Percentiles rank a stretch among this genome's conserved stretches.
phyloP scores from a whole-genome alignment of 2,113 vertebrate genomes.

The Formicarius rufipectus region DNA sequence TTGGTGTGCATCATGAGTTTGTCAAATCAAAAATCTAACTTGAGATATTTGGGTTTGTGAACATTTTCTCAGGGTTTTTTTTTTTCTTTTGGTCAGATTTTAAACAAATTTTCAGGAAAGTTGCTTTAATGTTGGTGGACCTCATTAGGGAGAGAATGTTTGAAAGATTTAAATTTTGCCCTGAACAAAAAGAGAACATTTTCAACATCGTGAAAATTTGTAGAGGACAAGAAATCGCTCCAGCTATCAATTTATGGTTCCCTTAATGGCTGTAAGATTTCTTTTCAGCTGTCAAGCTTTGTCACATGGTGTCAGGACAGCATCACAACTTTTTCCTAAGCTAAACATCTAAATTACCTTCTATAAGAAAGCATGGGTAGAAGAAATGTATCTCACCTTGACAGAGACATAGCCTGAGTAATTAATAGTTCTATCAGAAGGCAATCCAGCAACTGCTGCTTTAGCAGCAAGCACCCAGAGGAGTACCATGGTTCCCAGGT shows the following conservation, averaged over 20 bases:
- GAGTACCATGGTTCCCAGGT: background rate
- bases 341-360: background rate
- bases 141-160: background rate
- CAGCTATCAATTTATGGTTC: background rate
- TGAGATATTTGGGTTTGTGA: accelerated
- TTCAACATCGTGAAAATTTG: background rate
- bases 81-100: background rate
- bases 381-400: background rate
- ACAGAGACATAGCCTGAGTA: background rate
- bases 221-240: background rate
- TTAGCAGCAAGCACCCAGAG: background rate
- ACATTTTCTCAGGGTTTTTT: background rate
- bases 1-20: background rate
- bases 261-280: background rate
- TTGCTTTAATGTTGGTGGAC: background rate
- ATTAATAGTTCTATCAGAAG: background rate
- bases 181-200: background rate
- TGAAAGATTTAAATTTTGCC: background rate
- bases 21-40: background rate
- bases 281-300: background rate
- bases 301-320: background rate
- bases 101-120: background rate
- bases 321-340: background rate
- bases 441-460: background rate
- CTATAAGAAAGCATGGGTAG: background rate